Evolutionary conservation across 1,140 invertebrate genomes (phyloP).

Genomic region (Trichonephila clavata): DNA sequence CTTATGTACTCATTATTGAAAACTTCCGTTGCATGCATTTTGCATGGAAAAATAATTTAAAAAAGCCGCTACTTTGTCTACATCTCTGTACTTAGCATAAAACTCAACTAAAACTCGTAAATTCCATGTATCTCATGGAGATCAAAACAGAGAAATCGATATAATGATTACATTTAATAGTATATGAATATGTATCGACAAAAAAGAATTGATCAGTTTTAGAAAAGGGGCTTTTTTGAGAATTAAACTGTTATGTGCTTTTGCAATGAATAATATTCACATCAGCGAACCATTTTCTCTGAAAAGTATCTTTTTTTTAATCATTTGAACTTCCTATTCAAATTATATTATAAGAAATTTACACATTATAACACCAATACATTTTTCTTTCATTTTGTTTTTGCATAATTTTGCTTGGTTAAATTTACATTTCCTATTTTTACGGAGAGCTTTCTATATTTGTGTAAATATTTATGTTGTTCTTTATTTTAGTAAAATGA

Average conservation of each 20-base stretch:
- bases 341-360: too few species aligned
- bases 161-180: slow-evolving; percentile 21
- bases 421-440: too few species aligned
- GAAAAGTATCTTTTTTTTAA: too few species aligned
- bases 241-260: neutral
- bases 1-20: neutral
- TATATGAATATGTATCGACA: slow-evolving; percentile 48
- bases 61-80: neutral
- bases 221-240: neutral
- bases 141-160: neutral
- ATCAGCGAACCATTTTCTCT: neutral
- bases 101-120: neutral
- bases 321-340: too few species aligned
- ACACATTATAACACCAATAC: too few species aligned
- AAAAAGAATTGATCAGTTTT: neutral
- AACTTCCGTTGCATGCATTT: neutral
- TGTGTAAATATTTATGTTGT: too few species aligned
- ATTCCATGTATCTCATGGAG: neutral
- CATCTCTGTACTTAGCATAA: neutral
- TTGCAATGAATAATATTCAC: slow-evolving; percentile 7
- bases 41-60: neutral
- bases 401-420: too few species aligned
- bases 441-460: too few species aligned
- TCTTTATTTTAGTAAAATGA: too few species aligned
- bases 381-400: too few species aligned